Evolutionary conservation across 2,797 vertebrate species (phyloP), one percentile per base, ranked within the genome.

Genomic region (Nyctalus aviator): DNA sequence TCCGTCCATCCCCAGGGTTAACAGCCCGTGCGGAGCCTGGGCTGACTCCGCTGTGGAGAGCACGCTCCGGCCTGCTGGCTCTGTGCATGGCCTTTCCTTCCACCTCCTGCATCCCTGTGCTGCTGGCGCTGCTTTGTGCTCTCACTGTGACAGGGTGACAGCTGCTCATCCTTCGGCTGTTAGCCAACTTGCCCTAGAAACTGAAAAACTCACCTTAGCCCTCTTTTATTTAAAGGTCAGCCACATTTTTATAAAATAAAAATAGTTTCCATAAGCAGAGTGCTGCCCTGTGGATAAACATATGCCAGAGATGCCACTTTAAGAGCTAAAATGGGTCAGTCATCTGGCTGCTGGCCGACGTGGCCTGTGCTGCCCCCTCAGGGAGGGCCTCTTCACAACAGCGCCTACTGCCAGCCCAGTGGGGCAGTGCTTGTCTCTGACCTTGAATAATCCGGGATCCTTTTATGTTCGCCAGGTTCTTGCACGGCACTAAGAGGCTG

Each of bases 201-300:
- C 71, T 44, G 21, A 62, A 64, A 66, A 82, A 25, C 46, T 50
- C 75, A 25, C 73, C 77, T 71, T 94, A 87, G 41, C 48, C 57
- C 84, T 90, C 32, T 62, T 46, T 82, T 71, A 76, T 72, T 94
- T 88, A 94, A 96, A 95, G 78, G 83, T 90, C 76, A 93, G n/a
- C 71, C 93, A 86, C 25, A 25, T 55, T 21, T 59, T 88, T 57
- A 75, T 77, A 79, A 37, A 27, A 41, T 94, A 68, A 53, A 76
- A 94, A 48, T 90, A 66, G 66, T 46, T 44, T 73, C 73, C n/a
- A 69, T 76, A 75, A 91, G 50, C 48, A 21, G 27, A 64, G 20
- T 57, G 17, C 59, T 14, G 23, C 37, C 18, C 13, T 23, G 12
- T 25, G 2, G 50, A 55, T 32, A 14, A 59, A 15, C 0, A 0